These are phyloP conservation scores for Conops quadrifasciatus DNA, from an alignment of 2,888 invertebrate genomes.

Conservation along the genomic window DNA sequence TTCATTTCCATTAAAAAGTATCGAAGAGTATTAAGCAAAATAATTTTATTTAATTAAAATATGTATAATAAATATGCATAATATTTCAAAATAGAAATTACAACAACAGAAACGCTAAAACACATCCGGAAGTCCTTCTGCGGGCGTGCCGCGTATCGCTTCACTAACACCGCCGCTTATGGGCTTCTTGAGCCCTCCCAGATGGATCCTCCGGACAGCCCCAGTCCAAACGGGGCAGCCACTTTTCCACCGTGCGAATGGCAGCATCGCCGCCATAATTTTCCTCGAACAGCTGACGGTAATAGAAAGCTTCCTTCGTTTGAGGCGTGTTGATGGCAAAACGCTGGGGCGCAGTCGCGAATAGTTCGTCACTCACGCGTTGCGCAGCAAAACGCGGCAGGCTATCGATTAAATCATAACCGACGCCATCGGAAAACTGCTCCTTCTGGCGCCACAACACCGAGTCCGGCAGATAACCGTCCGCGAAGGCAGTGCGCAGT, in stretches of 20 bases:
- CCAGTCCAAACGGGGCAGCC: conserved; percentile 64
- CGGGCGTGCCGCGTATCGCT: not conserved
- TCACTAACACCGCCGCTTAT: conserved; percentile 37
- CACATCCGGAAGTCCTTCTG: no score
- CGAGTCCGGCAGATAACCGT: conserved; percentile 77
- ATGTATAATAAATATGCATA: no score
- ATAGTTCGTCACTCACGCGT: conserved; percentile 71
- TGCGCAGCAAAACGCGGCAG: conserved; percentile 68
- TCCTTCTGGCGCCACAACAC: conserved; percentile 96
- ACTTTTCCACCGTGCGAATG: conserved; percentile 59
- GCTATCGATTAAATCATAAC: conserved; percentile 64
- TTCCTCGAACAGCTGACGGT: conserved; percentile 65
- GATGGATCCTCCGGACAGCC: conserved; percentile 65
- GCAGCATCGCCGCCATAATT: conserved; percentile 59
- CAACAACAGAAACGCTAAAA: no score
- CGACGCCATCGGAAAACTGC: conserved; percentile 72
- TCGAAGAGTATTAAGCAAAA: no score
- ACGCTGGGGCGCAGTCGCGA: conserved; percentile 65
- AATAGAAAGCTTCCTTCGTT: conserved; percentile 81
- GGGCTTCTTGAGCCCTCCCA: conserved; percentile 62
- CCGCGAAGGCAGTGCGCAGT: conserved; percentile 83
- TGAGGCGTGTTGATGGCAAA: conserved; percentile 79
- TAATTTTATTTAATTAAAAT: not conserved
- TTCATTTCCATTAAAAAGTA: no score
- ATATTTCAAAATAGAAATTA: no score